Percentiles rank a stretch among this genome's conserved stretches.
These are phyloP conservation scores for Onychomys leucogaster DNA, from an alignment of 2,797 vertebrate genomes.

Conservation along the genomic window DNA sequence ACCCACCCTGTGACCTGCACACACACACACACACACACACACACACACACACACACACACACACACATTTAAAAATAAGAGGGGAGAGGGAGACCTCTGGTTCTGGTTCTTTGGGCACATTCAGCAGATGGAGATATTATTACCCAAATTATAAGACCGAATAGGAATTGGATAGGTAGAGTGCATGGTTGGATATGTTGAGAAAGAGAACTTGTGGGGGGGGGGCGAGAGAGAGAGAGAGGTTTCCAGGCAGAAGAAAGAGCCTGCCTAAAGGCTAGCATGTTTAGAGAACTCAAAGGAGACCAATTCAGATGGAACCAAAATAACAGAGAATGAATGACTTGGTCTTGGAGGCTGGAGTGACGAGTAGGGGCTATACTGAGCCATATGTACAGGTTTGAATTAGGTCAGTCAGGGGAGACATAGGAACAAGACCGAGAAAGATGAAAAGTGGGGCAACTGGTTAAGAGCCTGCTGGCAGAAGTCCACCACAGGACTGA, in stretches of 20 bases:
- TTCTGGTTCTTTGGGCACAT: not conserved
- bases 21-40: not conserved
- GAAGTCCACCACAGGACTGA: not conserved
- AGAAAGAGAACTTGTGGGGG: not conserved
- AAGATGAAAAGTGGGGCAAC: not conserved
- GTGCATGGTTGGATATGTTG: not conserved
- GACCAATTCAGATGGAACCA: not conserved
- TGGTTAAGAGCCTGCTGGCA: not conserved
- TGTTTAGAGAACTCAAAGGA: constrained; percentile 29
- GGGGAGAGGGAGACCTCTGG: not conserved
- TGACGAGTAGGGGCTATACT: not conserved
- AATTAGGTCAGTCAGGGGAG: not conserved
- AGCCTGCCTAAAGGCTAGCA: not conserved
- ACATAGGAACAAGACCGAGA: not conserved
- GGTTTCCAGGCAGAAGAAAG: not conserved
- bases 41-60: not conserved
- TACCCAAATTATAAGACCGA: not conserved
- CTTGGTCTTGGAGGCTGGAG: not conserved
- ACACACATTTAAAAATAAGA: not conserved
- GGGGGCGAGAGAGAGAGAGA: too few species aligned
- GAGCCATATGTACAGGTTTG: not conserved
- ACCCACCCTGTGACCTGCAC: too few species aligned
- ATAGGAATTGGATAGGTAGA: not conserved
- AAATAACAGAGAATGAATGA: not conserved
- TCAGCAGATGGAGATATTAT: not conserved